phyloP scores from a whole-genome alignment of 2,113 vertebrate species.

The Vanacampus margaritifer region DNA sequence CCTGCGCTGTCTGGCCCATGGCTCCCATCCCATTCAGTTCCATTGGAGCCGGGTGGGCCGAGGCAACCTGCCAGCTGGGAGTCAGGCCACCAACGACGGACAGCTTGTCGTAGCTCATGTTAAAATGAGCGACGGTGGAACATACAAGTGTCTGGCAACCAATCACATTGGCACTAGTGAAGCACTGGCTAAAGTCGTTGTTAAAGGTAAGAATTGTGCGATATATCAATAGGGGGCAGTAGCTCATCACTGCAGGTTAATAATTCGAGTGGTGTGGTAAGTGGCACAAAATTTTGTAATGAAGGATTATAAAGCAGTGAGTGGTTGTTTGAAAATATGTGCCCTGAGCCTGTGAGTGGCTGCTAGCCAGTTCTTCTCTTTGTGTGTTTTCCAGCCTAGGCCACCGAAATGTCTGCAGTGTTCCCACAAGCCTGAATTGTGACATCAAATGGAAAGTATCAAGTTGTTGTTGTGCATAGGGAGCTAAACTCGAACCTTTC shows the following conservation, averaged over 20 bases:
- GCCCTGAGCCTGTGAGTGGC: too few species aligned
- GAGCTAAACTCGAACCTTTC: constrained; percentile 27
- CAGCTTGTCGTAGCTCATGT: constrained; percentile 67
- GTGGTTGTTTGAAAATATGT: too few species aligned
- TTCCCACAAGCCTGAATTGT: constrained; percentile 2
- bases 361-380: not conserved
- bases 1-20: constrained; percentile 89
- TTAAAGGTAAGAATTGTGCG: constrained; percentile 75
- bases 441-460: constrained; percentile 6
- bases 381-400: constrained; percentile 39
- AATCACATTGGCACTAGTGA: constrained; percentile 82
- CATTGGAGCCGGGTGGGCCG: constrained; percentile 79
- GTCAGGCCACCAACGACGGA: constrained; percentile 56
- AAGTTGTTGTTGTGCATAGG: constrained; percentile 1
- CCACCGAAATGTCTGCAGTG: not conserved
- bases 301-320: too few species aligned
- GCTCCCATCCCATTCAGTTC: constrained; percentile 82
- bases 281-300: too few species aligned
- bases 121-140: constrained; percentile 67
- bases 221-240: not conserved
- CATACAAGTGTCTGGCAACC: constrained; percentile 84
- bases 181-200: constrained; percentile 67
- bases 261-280: not conserved
- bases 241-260: not conserved
- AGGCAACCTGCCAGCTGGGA: constrained; percentile 53